phyloP scores from a whole-genome alignment of 2,113 vertebrate genomes.

The Paramormyrops kingsleyae region DNA sequence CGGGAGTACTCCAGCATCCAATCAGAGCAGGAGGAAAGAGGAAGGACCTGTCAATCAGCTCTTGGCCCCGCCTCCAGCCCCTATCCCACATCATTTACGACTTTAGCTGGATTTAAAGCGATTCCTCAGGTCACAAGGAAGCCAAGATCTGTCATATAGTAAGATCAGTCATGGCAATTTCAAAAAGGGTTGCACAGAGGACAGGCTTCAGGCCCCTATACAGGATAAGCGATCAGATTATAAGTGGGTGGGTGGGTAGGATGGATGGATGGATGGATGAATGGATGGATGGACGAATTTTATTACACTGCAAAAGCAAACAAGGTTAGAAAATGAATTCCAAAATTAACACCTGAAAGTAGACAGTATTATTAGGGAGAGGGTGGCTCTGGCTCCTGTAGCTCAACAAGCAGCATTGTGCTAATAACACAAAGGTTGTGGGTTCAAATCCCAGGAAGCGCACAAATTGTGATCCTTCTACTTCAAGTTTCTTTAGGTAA shows the following conservation, averaged over 20 bases:
- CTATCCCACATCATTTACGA: not conserved
- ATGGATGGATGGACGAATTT: not conserved
- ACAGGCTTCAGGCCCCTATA: not conserved
- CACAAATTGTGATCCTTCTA: not conserved
- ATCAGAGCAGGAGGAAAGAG: not conserved
- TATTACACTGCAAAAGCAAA: not conserved
- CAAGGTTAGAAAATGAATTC: not conserved
- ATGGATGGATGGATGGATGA: not conserved
- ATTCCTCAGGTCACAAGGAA: not conserved
- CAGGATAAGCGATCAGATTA: not conserved
- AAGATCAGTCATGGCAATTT: not conserved
- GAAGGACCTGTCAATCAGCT: not conserved
- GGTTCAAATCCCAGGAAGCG: not conserved
- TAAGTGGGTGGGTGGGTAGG: not conserved
- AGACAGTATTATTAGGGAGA: not conserved
- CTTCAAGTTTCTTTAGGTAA: not conserved
- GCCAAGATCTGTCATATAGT: not conserved
- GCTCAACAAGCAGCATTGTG: not conserved
- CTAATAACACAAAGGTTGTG: not conserved
- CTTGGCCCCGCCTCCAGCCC: not conserved
- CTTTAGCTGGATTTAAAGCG: not conserved
- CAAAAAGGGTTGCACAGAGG: not conserved
- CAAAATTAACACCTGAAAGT: not conserved
- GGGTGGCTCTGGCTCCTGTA: not conserved
- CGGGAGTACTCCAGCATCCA: constrained; percentile 14